A percentile compares a stretch with the other conserved stretches of the same genome.
Evolutionary conservation across 2,113 vertebrate genomes (phyloP).

Genomic region (Balaeniceps rex): DNA sequence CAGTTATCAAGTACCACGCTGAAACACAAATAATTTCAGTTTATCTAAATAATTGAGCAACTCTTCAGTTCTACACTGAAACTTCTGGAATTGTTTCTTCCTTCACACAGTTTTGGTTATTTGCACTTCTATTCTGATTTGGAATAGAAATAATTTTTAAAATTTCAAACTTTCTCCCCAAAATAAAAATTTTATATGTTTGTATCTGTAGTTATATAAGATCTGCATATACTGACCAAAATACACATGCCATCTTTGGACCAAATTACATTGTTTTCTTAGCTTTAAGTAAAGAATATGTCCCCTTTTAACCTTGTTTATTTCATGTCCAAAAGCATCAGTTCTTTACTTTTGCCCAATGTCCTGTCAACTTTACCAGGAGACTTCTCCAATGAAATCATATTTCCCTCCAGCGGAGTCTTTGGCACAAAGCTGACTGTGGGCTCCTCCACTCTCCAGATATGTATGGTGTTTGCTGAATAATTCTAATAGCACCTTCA

Average conservation of each 20-base stretch:
- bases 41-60: background rate
- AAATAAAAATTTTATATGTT: background rate
- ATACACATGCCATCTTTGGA: background rate
- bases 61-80: background rate
- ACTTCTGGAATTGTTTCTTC: background rate
- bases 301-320: background rate
- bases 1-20: background rate
- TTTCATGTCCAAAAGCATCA: background rate
- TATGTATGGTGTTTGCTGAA: background rate
- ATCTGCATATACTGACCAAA: background rate
- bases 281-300: background rate
- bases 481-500: constrained; percentile 9
- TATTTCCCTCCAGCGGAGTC: background rate
- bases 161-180: background rate
- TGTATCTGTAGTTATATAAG: background rate
- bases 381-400: background rate
- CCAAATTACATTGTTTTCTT: background rate
- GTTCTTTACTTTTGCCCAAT: background rate
- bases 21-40: background rate
- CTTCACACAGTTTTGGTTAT: background rate
- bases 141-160: background rate
- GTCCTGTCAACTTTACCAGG: background rate
- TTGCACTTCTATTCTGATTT: background rate
- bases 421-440: background rate
- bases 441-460: background rate